Base-by-base conservation (phyloP, 1,140 invertebrate species). In the Hermetia illucens region DNA sequence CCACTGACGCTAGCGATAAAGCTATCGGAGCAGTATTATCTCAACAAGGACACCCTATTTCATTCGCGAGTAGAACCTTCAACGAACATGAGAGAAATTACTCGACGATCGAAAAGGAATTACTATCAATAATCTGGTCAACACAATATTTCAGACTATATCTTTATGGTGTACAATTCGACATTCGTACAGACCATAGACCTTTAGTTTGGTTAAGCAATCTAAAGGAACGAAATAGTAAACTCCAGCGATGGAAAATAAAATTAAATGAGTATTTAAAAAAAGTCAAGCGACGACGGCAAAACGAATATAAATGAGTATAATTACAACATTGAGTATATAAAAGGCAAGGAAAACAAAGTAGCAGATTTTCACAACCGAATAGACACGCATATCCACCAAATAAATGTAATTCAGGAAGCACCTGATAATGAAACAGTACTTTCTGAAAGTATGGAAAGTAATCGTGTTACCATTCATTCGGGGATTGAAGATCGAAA, bases 101-200 rank as follows among this genome's bases (percentile, higher is more conserved):
- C 34, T 38, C 43, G 1, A 48, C 49, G 4, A 53, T 41, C 3
- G 50, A 58, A 45, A 51, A 54, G 27, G 53, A 60, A 52, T 38
- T 52, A 9, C 39, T 61, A 12, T 52, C 47, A 0, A 47, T 60
- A 0, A 42, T 71, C 15, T 53, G 49, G 40, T 55, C 55, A 2
- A 48, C 63, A 2, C 51, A 64, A 44, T 46, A 64, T 35, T 68
- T 67, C 39, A 29, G 55, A 42, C 52, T 51, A 17, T 61, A 61
- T 43, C 9, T 62, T 3, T 58, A 43, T 21, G 57, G 58, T 4
- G 33, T 33, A 31, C 43, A 44, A 45, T 62, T 63, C 30, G 46
- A 3, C 9, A 21, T 45, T 10, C 15, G 21, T 1, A 42, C 41
- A 3, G 39, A 42, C 30, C 38, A 43, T 18, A 34, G 22, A 34